Evolutionary conservation across 2,113 vertebrate genomes (phyloP), one percentile per base, ranked within the genome.

Genomic region (Sturnus vulgaris): DNA sequence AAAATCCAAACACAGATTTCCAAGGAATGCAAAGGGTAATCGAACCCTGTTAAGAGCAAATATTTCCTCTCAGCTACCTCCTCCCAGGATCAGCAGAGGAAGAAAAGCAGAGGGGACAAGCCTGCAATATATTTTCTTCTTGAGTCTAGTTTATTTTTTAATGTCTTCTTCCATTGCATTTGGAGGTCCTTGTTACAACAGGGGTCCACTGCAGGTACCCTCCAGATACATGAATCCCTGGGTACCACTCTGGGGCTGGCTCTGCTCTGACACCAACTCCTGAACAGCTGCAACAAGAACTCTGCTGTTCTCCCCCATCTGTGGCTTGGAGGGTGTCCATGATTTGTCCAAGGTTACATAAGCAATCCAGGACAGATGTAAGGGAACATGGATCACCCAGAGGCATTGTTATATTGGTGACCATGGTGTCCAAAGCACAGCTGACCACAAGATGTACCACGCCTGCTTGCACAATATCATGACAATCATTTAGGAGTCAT

Each of bases 1-100:
- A 82, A 91, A 95, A 91, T 56, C 40, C 61, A 95, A 81, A 95
- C 31, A 60, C 75, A 66, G 33, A 49, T 70, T 82, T 69, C 55
- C 86, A 82, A 64, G 63, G 86, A 91, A 78, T 11, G 57, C 64
- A 79, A 85, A 75, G 85, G 92, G 46, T 79, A 70, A 52, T 44
- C 5, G 24, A 93, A 63, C 46, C 27, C 64, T 35, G 46, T 75
- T 75, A 82, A 75, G 53, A 72, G 59, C 49, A 96, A 84, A 40
- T 57, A 89, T 59, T 85, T 94, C 30, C 61, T 73, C 78, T 50
- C 64, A 15, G 79, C 30, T 39, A 40, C 47, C 50, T 73, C 44
- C 56, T 81, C 50, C 49, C 39, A 59, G 59, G 76, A 46, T 24
- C 3, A 71, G 49, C 28, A 93, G 76, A 90, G 52, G 75, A 47